Base-by-base conservation (phyloP, 1,140 invertebrate genomes). In the Drosophila sp. region DNA sequence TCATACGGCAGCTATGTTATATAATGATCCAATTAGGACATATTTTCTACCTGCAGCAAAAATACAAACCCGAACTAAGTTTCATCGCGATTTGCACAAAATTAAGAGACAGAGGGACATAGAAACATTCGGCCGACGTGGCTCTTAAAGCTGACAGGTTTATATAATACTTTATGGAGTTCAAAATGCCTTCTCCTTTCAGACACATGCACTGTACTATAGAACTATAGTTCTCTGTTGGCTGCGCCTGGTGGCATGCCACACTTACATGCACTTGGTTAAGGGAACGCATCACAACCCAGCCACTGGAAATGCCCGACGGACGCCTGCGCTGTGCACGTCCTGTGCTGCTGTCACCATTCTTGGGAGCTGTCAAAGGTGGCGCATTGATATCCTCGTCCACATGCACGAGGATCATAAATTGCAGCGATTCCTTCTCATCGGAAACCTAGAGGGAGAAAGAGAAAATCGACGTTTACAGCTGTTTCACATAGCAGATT, bases 231-330 rank as follows among this genome's bases (percentile, higher is more conserved):
- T 34, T 5, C 32, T 34, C 32, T 1, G 1, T 34, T 34, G 7
- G 8, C 3, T 34, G 32, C 13, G 13, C 2, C 2, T 41, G 4
- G 38, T 41, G 38, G 38, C 32, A 34, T 16, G 7, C 0, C 11
- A 29, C 6, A 80, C 84, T 80, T 87, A 94, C 94, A 91, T 94
- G 94, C 91, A 98, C 97, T 80, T 98, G 96, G 46, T 95, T 94
- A 1, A 98, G 92, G 53, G 95, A 97, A 67, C 97, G 93, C 67
- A 97, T 93, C 0, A 98, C 95, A 0, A 97, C 96, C 97, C 97
- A 98, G 21, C 96, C 95, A 0, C 95, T 96, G 2, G 94, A 95
- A 61, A 96, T 96, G 27, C 94, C 94, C 94, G 95, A 54, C 93
- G 94, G 50, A 92, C 94, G 38, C 92, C 94, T 34, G 93, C 93